phyloP scores from a whole-genome alignment of 2,888 invertebrate genomes.

The Epistrophella euchroma region DNA sequence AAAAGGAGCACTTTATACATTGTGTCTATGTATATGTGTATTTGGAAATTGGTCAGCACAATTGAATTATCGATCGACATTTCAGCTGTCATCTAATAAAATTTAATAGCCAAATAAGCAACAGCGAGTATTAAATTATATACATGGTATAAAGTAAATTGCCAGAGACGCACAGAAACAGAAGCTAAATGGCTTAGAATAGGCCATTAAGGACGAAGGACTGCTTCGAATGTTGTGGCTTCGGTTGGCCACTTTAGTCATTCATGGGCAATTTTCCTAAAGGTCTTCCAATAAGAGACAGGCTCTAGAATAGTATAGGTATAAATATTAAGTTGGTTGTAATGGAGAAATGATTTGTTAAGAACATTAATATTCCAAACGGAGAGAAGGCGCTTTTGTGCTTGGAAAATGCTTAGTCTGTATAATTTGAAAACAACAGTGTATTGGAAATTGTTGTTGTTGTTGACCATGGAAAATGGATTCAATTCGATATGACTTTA shows the following conservation, averaged over 20 bases:
- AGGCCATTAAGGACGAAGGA: constrained; percentile 45
- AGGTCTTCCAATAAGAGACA: constrained; percentile 3
- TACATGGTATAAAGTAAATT: constrained; percentile 10
- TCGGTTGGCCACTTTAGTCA: constrained; percentile 53
- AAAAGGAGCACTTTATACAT: constrained; percentile 5
- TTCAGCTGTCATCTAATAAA: constrained; percentile 67
- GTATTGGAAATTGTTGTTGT: not conserved
- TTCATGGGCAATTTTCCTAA: constrained; percentile 57
- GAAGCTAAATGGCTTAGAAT: constrained; percentile 4
- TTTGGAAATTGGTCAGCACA: constrained; percentile 59
- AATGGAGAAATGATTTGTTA: constrained; percentile 52
- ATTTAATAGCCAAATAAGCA: constrained; percentile 70
- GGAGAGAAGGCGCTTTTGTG: not conserved
- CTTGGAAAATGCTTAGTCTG: constrained; percentile 10
- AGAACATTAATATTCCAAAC: constrained; percentile 31
- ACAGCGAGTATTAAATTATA: constrained; percentile 8
- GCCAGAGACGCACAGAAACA: constrained; percentile 10
- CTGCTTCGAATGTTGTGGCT: constrained; percentile 55
- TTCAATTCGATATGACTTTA: constrained; percentile 15
- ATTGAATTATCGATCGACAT: constrained; percentile 69
- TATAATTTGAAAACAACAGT: constrained; percentile 15
- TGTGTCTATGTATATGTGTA: not conserved
- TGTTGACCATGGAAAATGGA: constrained; percentile 4
- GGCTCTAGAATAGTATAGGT: not conserved
- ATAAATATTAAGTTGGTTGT: not conserved